Percentiles rank a stretch among this genome's conserved stretches.
Conservation (phyloP, 2,888 invertebrate species). For the Noctua comes region DNA sequence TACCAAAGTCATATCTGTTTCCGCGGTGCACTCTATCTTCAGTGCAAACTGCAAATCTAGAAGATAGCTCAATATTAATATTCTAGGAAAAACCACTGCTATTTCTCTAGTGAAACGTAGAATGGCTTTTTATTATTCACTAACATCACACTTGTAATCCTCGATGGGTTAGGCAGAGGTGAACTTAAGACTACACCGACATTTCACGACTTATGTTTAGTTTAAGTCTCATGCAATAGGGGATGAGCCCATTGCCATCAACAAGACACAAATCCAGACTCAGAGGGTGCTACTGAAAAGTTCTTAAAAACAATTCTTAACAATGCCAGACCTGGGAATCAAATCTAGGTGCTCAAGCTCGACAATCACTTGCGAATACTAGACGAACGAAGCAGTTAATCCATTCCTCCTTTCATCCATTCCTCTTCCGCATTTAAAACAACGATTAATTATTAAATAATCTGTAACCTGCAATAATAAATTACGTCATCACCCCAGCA, state of each 20-base stretch:
- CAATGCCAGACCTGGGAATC: background rate
- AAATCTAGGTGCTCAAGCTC: no score
- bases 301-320: background rate
- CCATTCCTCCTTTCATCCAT: background rate
- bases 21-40: background rate
- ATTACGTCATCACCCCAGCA: conserved; percentile 54
- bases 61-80: background rate
- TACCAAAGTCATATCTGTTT: background rate
- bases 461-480: conserved; percentile 44
- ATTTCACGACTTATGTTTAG: background rate
- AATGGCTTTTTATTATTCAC: background rate
- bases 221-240: background rate
- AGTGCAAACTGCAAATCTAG: background rate
- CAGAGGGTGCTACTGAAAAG: background rate
- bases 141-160: background rate
- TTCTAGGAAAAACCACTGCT: background rate
- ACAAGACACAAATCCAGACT: background rate
- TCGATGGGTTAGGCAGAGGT: background rate
- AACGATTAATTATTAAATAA: conserved; percentile 20
- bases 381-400: background rate
- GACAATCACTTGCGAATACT: background rate
- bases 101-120: background rate
- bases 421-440: background rate
- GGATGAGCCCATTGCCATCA: background rate
- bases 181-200: no score